These are phyloP conservation scores for Nasonia vitripennis DNA, from an alignment of 1,140 invertebrate species.

Conservation along the genomic window DNA sequence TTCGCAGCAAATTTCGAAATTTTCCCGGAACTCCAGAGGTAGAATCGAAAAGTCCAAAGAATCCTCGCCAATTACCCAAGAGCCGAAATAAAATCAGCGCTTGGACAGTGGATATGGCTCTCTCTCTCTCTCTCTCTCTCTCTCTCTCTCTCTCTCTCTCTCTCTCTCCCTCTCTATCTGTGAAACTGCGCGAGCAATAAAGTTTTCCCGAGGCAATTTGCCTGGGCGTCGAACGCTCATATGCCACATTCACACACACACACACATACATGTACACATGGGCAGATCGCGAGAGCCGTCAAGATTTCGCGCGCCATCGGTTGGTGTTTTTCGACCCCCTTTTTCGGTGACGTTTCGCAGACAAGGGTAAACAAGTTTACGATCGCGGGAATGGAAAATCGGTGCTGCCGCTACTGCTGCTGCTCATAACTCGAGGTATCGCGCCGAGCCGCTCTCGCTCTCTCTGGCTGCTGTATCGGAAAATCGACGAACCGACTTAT, in stretches of 20 bases:
- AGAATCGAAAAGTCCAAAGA: too few species aligned
- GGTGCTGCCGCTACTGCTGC: background rate
- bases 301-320: constrained; percentile 13
- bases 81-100: background rate
- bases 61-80: too few species aligned
- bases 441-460: background rate
- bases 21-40: too few species aligned
- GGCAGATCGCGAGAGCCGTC: too few species aligned
- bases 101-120: background rate
- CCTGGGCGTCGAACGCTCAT: constrained; percentile 1
- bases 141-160: too few species aligned
- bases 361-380: constrained; percentile 44
- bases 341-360: constrained; percentile 8
- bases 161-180: too few species aligned
- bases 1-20: too few species aligned
- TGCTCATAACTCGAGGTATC: constrained; percentile 7
- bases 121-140: too few species aligned
- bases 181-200: background rate
- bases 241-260: background rate
- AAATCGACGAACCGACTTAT: constrained; percentile 10
- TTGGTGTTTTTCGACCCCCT: constrained; percentile 1
- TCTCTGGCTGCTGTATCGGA: background rate
- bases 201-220: background rate
- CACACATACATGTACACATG: too few species aligned
- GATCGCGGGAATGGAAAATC: constrained; percentile 27